Conservation (phyloP, 2,888 invertebrate species). For the Eristalis arbustorum region DNA sequence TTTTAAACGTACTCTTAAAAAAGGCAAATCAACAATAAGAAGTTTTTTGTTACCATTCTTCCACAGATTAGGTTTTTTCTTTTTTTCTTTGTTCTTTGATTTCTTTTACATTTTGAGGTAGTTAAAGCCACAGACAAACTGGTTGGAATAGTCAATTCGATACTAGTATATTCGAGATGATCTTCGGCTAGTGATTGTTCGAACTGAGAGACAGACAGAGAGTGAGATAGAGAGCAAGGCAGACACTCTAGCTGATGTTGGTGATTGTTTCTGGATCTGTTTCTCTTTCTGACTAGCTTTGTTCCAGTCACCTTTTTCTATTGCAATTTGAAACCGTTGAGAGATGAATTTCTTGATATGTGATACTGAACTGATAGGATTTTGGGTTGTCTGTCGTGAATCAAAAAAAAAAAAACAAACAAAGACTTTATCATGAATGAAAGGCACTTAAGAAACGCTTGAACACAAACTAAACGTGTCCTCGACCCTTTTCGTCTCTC, state of each 20-base stretch:
- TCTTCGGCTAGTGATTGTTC: conserved; percentile 54
- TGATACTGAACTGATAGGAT: too few relatives aligned
- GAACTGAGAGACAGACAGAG: not conserved
- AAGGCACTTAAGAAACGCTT: too few relatives aligned
- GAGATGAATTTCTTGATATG: not conserved
- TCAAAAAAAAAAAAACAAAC: too few relatives aligned
- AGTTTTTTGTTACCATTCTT: conserved; percentile 23
- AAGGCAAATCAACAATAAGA: conserved; percentile 64
- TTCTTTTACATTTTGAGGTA: conserved; percentile 73
- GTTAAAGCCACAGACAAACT: conserved; percentile 68
- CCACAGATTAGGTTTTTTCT: conserved; percentile 46
- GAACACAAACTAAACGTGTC: not conserved
- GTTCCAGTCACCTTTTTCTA: not conserved
- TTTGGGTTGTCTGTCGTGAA: not conserved
- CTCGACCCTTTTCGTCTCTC: not conserved
- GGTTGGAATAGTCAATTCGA: conserved; percentile 54
- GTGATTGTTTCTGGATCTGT: not conserved
- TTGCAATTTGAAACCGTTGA: too few relatives aligned
- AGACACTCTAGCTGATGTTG: not conserved
- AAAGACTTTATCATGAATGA: too few relatives aligned
- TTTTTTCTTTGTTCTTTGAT: conserved; percentile 48
- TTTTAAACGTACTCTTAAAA: conserved; percentile 19
- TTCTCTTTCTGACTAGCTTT: not conserved
- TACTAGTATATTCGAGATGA: conserved; percentile 62
- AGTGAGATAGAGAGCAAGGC: not conserved